A percentile compares a stretch with the other conserved stretches of the same genome.
phyloP scores from a whole-genome alignment of 1,140 invertebrate genomes.

The Pseudomyrmex pallidus region DNA sequence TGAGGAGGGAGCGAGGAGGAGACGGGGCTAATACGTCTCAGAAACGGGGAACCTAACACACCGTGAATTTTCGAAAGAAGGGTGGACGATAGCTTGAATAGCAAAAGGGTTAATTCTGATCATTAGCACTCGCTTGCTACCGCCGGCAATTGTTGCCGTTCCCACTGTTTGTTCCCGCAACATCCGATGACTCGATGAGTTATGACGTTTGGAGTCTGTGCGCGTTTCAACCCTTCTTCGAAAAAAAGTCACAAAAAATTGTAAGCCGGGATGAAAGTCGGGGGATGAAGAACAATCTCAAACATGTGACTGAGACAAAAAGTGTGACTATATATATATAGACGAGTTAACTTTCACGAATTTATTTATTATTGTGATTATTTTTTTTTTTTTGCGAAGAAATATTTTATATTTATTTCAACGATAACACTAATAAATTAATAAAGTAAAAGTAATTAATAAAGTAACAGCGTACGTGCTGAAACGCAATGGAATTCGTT shows the following conservation, averaged over 20 bases:
- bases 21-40: conserved; percentile 30
- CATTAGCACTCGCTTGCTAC: conserved; percentile 69
- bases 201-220: conserved; percentile 77
- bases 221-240: conserved; percentile 68
- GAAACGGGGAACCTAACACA: conserved; percentile 26
- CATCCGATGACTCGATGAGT: conserved; percentile 73
- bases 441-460: not conserved
- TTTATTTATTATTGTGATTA: conserved; percentile 11
- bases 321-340: not conserved
- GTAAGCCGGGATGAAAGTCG: not conserved
- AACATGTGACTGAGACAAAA: not conserved
- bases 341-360: not conserved
- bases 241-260: conserved; percentile 64
- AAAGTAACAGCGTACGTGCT: not conserved
- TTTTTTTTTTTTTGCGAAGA: not conserved
- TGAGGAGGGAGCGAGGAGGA: not conserved
- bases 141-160: conserved; percentile 74
- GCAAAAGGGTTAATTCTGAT: conserved; percentile 75
- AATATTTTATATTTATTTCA: not conserved
- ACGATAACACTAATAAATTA: not conserved
- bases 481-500: not conserved
- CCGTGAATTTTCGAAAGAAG: conserved; percentile 28
- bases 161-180: conserved; percentile 74
- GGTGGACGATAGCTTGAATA: conserved; percentile 45
- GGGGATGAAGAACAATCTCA: no score